Conservation (phyloP, 2,797 vertebrate species). For the Babyrousa celebensis region DNA sequence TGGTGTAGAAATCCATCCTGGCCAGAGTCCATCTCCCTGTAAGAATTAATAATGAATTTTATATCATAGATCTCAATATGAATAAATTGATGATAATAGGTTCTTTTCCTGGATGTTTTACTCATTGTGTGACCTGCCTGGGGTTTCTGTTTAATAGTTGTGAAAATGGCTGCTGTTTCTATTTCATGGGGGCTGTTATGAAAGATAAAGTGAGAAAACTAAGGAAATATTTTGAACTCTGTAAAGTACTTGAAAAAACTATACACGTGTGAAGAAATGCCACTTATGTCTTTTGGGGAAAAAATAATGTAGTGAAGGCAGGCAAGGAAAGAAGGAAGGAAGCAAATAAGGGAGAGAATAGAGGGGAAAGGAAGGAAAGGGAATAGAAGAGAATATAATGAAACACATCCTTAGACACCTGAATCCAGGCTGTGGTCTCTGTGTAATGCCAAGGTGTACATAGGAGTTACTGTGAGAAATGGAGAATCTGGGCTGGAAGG, state of each 20-base stretch:
- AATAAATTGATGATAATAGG: neutral
- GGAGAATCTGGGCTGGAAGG: slow-evolving; percentile 81
- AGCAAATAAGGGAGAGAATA: neutral
- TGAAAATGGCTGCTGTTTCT: neutral
- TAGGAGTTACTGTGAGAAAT: slow-evolving; percentile 79
- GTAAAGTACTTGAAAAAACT: neutral
- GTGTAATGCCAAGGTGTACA: neutral
- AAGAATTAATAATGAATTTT: neutral
- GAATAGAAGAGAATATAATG: neutral
- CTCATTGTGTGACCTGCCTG: neutral
- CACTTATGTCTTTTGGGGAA: slow-evolving; percentile 5
- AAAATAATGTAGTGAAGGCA: neutral
- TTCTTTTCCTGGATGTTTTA: slow-evolving; percentile 20
- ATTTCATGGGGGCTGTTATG: neutral
- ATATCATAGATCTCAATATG: neutral
- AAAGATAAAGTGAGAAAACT: slow-evolving; percentile 13
- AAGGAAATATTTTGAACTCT: slow-evolving; percentile 16
- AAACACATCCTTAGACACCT: neutral
- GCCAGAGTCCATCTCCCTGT: neutral
- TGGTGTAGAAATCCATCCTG: neutral
- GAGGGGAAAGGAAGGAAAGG: neutral
- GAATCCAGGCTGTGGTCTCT: neutral
- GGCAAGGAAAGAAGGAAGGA: neutral
- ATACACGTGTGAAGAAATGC: neutral
- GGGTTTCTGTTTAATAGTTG: slow-evolving; percentile 34